Percentiles rank a stretch among this genome's conserved stretches.
Conservation (phyloP, 2,113 vertebrate genomes). For the Saguinus imperator region DNA sequence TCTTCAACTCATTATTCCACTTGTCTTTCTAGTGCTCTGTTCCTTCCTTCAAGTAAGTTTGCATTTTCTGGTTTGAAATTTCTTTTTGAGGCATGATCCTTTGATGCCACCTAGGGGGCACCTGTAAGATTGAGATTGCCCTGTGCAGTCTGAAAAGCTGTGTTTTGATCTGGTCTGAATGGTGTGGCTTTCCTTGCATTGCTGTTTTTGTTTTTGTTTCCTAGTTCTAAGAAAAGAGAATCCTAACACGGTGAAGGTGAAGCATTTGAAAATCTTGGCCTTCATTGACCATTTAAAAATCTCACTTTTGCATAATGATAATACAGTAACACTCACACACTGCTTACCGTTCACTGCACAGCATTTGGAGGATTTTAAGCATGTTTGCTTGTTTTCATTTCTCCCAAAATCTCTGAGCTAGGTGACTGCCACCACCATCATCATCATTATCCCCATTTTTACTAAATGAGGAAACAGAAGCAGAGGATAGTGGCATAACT, state of each 20-base stretch:
- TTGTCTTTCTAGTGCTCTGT: not conserved
- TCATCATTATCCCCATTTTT: not conserved
- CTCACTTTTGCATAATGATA: not conserved
- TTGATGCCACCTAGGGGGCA: slow-evolving; percentile 69
- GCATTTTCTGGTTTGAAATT: not conserved
- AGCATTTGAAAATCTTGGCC: not conserved
- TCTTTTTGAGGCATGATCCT: not conserved
- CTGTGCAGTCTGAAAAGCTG: not conserved
- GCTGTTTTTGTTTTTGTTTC: not conserved
- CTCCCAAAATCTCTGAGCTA: no score
- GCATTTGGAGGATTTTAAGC: not conserved
- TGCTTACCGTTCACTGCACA: rapidly evolving
- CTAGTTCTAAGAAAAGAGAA: not conserved
- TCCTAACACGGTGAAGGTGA: not conserved
- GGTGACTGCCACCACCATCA: not conserved
- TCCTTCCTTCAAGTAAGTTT: not conserved
- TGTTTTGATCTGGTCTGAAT: not conserved
- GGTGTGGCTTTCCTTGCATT: not conserved
- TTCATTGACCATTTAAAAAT: not conserved
- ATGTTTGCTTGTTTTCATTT: not conserved
- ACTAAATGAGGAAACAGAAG: not conserved
- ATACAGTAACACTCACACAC: not conserved
- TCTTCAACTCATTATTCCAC: not conserved
- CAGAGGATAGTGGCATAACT: not conserved
- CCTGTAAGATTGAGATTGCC: not conserved